Conservation (phyloP, 2,113 vertebrate genomes). For the Pongo pygmaeus region DNA sequence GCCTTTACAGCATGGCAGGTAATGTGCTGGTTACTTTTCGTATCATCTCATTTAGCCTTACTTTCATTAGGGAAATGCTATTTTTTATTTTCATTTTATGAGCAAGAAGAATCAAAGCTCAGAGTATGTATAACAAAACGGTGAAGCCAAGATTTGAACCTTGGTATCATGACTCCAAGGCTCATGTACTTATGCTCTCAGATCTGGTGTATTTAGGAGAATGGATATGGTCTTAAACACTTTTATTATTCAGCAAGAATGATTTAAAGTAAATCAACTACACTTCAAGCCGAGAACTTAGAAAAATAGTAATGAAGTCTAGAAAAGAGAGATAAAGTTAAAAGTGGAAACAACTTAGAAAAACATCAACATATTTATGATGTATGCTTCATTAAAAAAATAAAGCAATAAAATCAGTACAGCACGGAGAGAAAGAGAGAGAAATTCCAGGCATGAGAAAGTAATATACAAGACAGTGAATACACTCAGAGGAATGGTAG, state of each 20-base stretch:
- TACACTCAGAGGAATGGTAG: neutral
- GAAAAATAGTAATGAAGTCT: neutral
- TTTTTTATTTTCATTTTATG: neutral
- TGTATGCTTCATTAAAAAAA: neutral
- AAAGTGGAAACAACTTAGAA: neutral
- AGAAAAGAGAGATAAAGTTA: neutral
- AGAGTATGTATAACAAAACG: neutral
- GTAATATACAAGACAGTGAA: neutral
- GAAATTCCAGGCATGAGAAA: neutral
- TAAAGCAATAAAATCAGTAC: neutral
- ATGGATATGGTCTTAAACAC: neutral
- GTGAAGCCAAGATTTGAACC: neutral
- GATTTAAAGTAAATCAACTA: neutral
- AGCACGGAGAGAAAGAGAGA: no score
- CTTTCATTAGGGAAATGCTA: neutral
- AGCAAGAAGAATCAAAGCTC: neutral
- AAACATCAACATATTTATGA: neutral
- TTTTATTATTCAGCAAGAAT: neutral
- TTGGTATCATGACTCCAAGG: neutral
- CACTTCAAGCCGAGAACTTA: neutral
- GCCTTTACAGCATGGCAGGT: no score
- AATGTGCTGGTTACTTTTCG: neutral
- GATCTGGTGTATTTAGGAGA: neutral
- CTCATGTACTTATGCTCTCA: neutral
- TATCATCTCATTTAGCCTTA: neutral